A percentile compares a stretch with the other conserved stretches of the same genome.
Conservation (phyloP, 2,888 invertebrate species). For the Euplexia lucipara region DNA sequence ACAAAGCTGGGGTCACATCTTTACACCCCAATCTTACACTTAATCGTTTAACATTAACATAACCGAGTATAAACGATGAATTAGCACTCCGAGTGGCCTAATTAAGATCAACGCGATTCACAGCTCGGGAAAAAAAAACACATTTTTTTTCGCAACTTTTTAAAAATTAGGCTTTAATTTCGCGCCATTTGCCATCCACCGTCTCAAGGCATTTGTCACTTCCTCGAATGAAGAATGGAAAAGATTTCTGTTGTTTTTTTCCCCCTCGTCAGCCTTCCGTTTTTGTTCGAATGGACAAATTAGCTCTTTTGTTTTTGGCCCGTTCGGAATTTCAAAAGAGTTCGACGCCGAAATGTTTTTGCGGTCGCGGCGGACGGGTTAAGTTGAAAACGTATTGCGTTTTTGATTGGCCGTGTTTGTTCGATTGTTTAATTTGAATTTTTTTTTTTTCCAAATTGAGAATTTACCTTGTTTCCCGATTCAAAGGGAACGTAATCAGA, state of each 20-base stretch:
- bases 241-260: constrained; percentile 69
- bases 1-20: constrained; percentile 61
- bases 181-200: constrained; percentile 67
- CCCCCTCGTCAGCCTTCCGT: constrained; percentile 62
- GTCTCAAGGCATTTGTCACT: constrained; percentile 72
- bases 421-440: constrained; percentile 57
- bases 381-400: constrained; percentile 58
- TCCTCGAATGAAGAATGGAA: constrained; percentile 69
- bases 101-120: constrained; percentile 65
- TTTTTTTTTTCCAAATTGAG: constrained; percentile 42
- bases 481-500: constrained; percentile 55
- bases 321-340: constrained; percentile 70
- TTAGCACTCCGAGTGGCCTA: constrained; percentile 61
- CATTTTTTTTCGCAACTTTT: constrained; percentile 54
- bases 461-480: constrained; percentile 45
- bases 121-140: constrained; percentile 43
- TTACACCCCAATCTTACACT: constrained; percentile 65
- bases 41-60: constrained; percentile 65
- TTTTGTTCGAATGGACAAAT: constrained; percentile 75
- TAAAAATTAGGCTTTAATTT: constrained; percentile 75
- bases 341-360: constrained; percentile 66
- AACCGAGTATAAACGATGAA: constrained; percentile 68
- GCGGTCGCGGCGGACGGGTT: constrained; percentile 57
- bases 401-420: constrained; percentile 56
- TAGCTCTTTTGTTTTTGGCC: constrained; percentile 75